Conservation (phyloP, 2,888 invertebrate genomes). For the Linyphia triangularis region DNA sequence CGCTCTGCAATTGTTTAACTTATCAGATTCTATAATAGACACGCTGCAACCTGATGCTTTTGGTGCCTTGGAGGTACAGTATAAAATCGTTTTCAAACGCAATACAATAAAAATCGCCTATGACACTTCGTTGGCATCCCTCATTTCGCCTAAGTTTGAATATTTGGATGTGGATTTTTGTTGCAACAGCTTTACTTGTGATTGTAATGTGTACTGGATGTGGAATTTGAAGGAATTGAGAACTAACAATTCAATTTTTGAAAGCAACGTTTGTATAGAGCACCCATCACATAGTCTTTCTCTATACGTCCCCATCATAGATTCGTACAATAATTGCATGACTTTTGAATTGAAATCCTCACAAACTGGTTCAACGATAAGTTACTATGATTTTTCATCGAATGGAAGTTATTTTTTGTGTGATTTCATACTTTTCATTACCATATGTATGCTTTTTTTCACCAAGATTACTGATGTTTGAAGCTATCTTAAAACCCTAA, state of each 20-base stretch:
- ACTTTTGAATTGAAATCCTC: slow-evolving; percentile 23
- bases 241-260: background rate
- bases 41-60: slow-evolving; percentile 22
- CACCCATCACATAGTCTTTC: background rate
- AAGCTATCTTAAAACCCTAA: no score
- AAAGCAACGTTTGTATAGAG: slow-evolving; percentile 4
- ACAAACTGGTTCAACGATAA: background rate
- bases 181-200: slow-evolving; percentile 35
- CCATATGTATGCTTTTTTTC: no score
- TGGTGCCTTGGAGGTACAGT: background rate
- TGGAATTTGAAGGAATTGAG: background rate
- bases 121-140: background rate
- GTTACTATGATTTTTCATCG: background rate
- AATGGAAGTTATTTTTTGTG: background rate
- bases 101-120: slow-evolving; percentile 19
- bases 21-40: background rate
- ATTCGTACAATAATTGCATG: slow-evolving; percentile 19
- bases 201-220: slow-evolving; percentile 49
- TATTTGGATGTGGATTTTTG: background rate
- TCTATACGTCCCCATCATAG: background rate
- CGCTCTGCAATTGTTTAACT: background rate
- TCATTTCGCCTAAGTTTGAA: background rate
- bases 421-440: background rate
- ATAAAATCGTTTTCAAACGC: slow-evolving; percentile 18
- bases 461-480: no score